These are phyloP conservation scores for Dromiciops gliroides DNA, from an alignment of 2,113 vertebrate species.

Conservation along the genomic window DNA sequence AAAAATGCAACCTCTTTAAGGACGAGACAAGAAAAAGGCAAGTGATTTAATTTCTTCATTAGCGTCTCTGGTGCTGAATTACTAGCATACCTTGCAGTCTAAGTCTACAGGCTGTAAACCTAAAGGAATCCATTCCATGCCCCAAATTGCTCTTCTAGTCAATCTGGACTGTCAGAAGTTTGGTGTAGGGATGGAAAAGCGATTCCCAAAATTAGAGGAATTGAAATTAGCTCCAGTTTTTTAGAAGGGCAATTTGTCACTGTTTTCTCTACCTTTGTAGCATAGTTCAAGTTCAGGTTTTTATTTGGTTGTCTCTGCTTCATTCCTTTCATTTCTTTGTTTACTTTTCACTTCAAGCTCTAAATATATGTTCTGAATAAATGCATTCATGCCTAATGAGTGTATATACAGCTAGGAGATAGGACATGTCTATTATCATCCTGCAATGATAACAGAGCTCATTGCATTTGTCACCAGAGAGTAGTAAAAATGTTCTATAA, in stretches of 20 bases:
- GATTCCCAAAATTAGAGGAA: constrained; percentile 40
- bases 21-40: constrained; percentile 72
- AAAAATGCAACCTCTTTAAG: constrained; percentile 75
- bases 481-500: neutral
- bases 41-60: constrained; percentile 84
- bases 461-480: neutral
- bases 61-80: constrained; percentile 72
- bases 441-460: neutral
- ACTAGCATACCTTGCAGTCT: constrained; percentile 47
- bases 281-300: constrained; percentile 22
- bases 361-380: constrained; percentile 41
- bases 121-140: constrained; percentile 51
- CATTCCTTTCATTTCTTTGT: constrained; percentile 48
- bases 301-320: constrained; percentile 29
- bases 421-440: constrained; percentile 14
- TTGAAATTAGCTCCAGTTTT: constrained; percentile 9
- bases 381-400: constrained; percentile 41
- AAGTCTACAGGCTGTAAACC: constrained; percentile 25
- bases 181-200: neutral
- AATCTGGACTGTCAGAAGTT: constrained; percentile 47
- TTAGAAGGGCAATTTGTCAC: constrained; percentile 24
- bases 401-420: constrained; percentile 7
- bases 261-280: neutral
- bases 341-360: constrained; percentile 48
- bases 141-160: neutral